phyloP scores from a whole-genome alignment of 92 coral and sea anemone species.

The Palythoa grandis region DNA sequence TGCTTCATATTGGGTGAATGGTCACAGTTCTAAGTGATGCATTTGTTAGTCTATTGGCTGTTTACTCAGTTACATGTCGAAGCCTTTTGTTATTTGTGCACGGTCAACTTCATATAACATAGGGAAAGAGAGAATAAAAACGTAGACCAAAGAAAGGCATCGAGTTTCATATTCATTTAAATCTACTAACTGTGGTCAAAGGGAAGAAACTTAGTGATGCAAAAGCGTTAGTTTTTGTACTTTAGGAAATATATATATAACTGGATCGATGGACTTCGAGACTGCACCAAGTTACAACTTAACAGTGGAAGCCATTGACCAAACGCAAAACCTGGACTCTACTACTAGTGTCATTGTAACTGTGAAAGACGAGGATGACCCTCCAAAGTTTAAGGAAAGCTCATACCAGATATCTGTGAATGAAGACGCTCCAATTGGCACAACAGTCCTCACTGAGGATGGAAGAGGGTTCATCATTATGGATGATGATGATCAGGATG shows the following conservation, averaged over 20 bases:
- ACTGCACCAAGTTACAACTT: slow-evolving; percentile 56
- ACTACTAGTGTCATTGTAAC: slow-evolving; percentile 53
- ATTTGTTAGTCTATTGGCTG: too few species aligned
- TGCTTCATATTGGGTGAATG: too few species aligned
- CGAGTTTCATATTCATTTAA: too few species aligned
- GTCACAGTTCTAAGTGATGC: too few species aligned
- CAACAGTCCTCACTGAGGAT: slow-evolving; percentile 49
- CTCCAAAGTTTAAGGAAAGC: slow-evolving; percentile 68
- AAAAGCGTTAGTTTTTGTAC: neutral
- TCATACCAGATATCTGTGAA: slow-evolving; percentile 58
- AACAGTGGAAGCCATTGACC: slow-evolving; percentile 69
- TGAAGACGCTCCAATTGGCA: slow-evolving; percentile 64
- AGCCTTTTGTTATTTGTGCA: too few species aligned
- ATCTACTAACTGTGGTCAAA: too few species aligned
- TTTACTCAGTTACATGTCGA: too few species aligned
- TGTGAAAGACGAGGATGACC: slow-evolving; percentile 68
- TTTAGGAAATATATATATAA: slow-evolving; percentile 64
- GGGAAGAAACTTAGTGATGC: too few species aligned
- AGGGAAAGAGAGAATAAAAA: too few species aligned
- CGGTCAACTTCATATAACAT: too few species aligned
- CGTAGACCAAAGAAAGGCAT: too few species aligned
- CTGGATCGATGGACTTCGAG: slow-evolving; percentile 77
- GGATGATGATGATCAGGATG: slow-evolving; percentile 56
- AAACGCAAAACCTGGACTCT: slow-evolving; percentile 49
- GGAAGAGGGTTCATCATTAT: slow-evolving; percentile 64